phyloP scores from a whole-genome alignment of 2,888 invertebrate genomes.

The Leptinotarsa tumamoca region DNA sequence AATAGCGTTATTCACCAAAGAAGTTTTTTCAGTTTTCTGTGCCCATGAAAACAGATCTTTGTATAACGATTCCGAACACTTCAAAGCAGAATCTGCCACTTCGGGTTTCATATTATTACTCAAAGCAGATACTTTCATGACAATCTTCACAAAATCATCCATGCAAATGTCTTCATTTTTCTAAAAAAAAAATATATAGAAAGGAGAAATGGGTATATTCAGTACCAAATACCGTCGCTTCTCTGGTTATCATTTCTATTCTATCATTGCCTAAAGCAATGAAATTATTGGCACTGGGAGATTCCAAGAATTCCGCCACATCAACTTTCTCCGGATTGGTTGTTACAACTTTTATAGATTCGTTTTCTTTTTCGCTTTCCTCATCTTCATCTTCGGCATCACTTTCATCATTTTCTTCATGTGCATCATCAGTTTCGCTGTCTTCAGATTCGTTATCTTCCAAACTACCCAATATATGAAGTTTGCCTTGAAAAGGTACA shows the following conservation, averaged over 20 bases:
- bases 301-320: conserved; percentile 66
- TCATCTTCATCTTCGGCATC: conserved; percentile 64
- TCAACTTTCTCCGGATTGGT: conserved; percentile 53
- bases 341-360: conserved; percentile 52
- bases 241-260: conserved; percentile 58
- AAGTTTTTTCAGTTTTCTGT: conserved; percentile 66
- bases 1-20: conserved; percentile 74
- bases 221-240: conserved; percentile 58
- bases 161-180: conserved; percentile 53
- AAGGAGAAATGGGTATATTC: neutral
- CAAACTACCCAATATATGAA: conserved; percentile 72
- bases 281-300: conserved; percentile 68
- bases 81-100: conserved; percentile 62
- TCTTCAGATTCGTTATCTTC: conserved; percentile 72
- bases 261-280: conserved; percentile 66
- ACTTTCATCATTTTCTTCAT: conserved; percentile 66
- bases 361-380: conserved; percentile 54
- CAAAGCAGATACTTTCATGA: conserved; percentile 71
- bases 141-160: conserved; percentile 64
- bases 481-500: conserved; percentile 55
- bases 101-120: conserved; percentile 70
- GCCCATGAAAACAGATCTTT: conserved; percentile 70
- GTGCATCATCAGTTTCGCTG: conserved; percentile 70
- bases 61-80: conserved; percentile 68
- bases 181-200: conserved; percentile 47